Base-by-base conservation (phyloP, 1,140 invertebrate genomes). In the Drosophila jambulina region DNA sequence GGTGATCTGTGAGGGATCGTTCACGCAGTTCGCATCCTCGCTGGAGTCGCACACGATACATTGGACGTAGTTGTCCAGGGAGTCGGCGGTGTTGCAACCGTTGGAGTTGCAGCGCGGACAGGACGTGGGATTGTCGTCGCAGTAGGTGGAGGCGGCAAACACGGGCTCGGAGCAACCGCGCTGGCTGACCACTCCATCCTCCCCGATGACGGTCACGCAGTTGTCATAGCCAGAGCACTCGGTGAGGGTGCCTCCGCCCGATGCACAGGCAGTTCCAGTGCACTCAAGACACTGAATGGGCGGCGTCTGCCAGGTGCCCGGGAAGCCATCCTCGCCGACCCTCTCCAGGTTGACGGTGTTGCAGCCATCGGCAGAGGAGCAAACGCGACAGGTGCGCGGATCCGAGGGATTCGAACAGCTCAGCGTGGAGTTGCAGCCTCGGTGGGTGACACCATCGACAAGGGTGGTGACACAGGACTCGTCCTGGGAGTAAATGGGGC, bases 51-150 rank as follows among this genome's bases (percentile, higher is more conserved):
- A 92, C 2, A 76, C 78, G 13, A 91, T 40, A 8, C 91, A 92
- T 21, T 90, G 75, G 1, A 92, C 76, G 38, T 90, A 92, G 17
- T 67, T 54, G 2, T 60, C 48, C 5, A 79, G 61, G 19, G 61
- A 74, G 25, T 70, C 75, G 29, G 91, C 88, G 8, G 68, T 45
- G 25, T 92, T 92, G 58, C 91, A 92, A n/a, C 80, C 85, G 38
- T 92, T 92, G 15, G 91, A 92, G 21, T 92, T 92, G 53, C 91
- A 92, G 42, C 85, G 85, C 0, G 83, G 81, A 49, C 91, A 92
- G 0, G 69, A 70, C 2, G 62, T 49, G 1, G 74, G 70, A 32
- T 88, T 51, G 4, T 54, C 69, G 0, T 87, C 77, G n/a, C 91
- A 92, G 34, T 75, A 81, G 1, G 46, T 21, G 17, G 65, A 64